These are phyloP conservation scores for Himantopus leucocephalus DNA, from an alignment of 2,113 vertebrate species.

Conservation along the genomic window DNA sequence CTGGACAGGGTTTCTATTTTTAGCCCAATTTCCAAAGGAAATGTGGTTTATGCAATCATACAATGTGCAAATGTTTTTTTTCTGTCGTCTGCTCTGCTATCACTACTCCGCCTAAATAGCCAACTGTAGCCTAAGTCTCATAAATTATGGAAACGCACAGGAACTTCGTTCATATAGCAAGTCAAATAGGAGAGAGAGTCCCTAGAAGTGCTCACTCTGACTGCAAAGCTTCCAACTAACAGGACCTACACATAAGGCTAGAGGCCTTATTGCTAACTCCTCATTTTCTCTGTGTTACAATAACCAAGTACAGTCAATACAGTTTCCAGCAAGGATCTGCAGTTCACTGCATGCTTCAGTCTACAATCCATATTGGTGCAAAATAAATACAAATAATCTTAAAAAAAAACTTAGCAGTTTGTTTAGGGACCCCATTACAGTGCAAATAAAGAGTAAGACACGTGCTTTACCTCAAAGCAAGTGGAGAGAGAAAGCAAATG, in stretches of 20 bases:
- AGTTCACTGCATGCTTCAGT: background rate
- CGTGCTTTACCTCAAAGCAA: background rate
- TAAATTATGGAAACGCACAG: background rate
- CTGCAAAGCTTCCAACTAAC: background rate
- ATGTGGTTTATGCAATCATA: background rate
- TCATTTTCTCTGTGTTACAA: background rate
- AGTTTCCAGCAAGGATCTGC: background rate
- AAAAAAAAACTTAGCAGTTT: background rate
- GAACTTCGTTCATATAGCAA: background rate
- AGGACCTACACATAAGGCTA: background rate
- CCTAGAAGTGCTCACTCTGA: background rate
- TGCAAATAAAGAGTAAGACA: background rate
- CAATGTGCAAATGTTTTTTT: rapidly evolving
- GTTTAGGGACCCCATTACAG: background rate
- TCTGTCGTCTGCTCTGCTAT: background rate
- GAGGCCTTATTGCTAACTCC: background rate
- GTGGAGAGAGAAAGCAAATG: background rate
- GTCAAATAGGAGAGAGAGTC: background rate
- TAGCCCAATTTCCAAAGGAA: background rate
- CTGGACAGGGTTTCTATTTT: background rate
- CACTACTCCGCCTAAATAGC: background rate
- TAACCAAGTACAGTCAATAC: background rate
- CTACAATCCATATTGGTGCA: background rate
- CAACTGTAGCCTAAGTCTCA: background rate
- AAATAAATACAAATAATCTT: background rate